Base-by-base conservation (phyloP, 2,888 invertebrate species). In the Malthinus seriepunctatus region DNA sequence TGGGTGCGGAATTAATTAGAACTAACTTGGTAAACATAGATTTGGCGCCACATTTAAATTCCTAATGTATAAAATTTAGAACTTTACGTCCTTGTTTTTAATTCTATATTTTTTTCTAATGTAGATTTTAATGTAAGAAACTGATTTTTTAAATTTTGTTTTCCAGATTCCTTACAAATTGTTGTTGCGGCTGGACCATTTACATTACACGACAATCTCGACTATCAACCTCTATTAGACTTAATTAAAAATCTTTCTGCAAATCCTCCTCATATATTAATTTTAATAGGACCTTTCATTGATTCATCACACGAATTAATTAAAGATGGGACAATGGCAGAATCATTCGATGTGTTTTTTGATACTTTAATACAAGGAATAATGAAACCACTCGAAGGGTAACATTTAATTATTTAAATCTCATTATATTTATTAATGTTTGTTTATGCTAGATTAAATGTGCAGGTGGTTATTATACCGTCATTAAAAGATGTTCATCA, bases 281-380 rank as follows among this genome's bases (percentile, higher is more conserved):
- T 97, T 62, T 79, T 97, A 69, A 84, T 89, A 8, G 96, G 97
- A 0, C 95, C 96, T 0, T 92, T 95, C 74, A 75, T 95, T 51
- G 93, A 95, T 71, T 80, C 82, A 8, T 84, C 84, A 14, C 89
- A 91, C 75, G 78, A 83, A 9, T 80, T 84, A 56, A 80, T 90
- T n/a, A 79, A 75, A 37, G 84, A 86, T 56, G 64, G 63, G 11
- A 76, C 80, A 0, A 79, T 90, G 67, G 84, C 84, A 0, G 87
- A 88, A 67, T 85, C 89, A 0, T 93, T 85, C 75, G 88, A 90
- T 52, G 82, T 86, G 1, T 84, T 90, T 69, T 95, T 95, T 74
- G 86, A 89, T 56, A 86, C 85, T 70, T 80, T 90, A 62, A 76
- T 94, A 12, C 81, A 84, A 32, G 86, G 83, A 57, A 79, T 90